Conservation (phyloP, 2,113 vertebrate genomes). For the Erinaceus europaeus region DNA sequence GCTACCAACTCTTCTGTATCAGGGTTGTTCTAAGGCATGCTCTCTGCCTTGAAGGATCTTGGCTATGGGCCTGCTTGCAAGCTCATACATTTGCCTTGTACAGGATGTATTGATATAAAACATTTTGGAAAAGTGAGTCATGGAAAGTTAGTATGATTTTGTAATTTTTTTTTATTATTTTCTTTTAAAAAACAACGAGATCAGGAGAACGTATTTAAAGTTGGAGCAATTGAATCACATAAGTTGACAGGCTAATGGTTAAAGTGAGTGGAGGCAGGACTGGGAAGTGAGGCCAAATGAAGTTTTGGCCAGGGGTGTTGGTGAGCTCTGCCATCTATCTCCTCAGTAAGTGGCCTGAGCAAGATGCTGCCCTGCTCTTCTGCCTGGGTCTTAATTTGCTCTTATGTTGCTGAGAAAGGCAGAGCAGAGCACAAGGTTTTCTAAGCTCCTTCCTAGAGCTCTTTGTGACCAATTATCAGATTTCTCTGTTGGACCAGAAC, state of each 20-base stretch:
- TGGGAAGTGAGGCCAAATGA: neutral
- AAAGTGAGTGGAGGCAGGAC: neutral
- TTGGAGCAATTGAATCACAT: neutral
- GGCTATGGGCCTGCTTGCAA: neutral
- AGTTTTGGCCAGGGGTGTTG: neutral
- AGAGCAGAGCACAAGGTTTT: too few species aligned
- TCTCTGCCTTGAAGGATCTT: neutral
- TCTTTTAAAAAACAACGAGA: neutral
- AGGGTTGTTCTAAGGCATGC: neutral
- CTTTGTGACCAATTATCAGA: neutral
- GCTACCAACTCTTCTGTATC: neutral
- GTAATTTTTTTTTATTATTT: neutral
- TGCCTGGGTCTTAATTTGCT: neutral
- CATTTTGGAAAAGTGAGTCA: slow-evolving; percentile 57
- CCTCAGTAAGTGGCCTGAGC: neutral
- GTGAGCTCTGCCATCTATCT: neutral
- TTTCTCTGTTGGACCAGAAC: neutral
- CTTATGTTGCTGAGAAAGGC: neutral
- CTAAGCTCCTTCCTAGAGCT: too few species aligned
- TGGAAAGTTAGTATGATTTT: slow-evolving; percentile 43
- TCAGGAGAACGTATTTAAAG: slow-evolving; percentile 22
- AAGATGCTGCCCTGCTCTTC: neutral
- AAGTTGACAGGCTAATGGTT: neutral
- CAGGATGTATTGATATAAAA: slow-evolving; percentile 31
- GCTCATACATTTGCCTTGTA: neutral